Evolutionary conservation across 2,113 vertebrate species (phyloP).

Genomic region (Nettapus auritus): DNA sequence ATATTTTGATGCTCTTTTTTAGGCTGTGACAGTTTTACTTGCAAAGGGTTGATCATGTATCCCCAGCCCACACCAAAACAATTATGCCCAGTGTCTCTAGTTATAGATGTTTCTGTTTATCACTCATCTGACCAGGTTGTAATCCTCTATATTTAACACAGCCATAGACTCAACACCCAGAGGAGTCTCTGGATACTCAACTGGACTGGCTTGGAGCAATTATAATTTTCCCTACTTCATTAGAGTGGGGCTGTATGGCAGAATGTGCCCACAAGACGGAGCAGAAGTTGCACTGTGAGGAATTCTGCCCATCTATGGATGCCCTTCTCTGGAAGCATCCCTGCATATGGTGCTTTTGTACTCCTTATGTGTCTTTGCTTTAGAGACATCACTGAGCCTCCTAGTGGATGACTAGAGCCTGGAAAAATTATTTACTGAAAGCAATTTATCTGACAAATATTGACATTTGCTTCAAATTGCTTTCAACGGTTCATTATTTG

Average conservation of each 20-base stretch:
- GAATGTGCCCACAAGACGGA: fast-evolving
- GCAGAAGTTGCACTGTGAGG: not conserved
- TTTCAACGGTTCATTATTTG: not conserved
- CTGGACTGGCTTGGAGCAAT: not conserved
- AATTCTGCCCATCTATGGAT: not conserved
- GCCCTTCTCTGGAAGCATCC: not conserved
- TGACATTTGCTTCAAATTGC: not conserved
- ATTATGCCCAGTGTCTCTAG: not conserved
- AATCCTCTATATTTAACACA: not conserved
- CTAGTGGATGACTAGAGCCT: fast-evolving
- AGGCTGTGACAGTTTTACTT: not conserved
- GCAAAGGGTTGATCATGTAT: not conserved
- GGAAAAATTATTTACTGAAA: not conserved
- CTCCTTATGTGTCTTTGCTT: not conserved
- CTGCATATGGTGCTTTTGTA: fast-evolving
- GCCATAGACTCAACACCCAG: not conserved
- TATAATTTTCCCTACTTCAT: not conserved
- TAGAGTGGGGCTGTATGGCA: not conserved
- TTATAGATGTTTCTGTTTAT: not conserved
- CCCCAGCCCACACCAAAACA: not conserved
- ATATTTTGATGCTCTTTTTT: not conserved
- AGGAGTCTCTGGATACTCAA: not conserved
- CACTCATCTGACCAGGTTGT: not conserved
- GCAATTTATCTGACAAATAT: not conserved
- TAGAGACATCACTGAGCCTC: not conserved